Evolutionary conservation across 64 coral and sea anemone genomes (phyloP).

Genomic region (Acropora tenuis): DNA sequence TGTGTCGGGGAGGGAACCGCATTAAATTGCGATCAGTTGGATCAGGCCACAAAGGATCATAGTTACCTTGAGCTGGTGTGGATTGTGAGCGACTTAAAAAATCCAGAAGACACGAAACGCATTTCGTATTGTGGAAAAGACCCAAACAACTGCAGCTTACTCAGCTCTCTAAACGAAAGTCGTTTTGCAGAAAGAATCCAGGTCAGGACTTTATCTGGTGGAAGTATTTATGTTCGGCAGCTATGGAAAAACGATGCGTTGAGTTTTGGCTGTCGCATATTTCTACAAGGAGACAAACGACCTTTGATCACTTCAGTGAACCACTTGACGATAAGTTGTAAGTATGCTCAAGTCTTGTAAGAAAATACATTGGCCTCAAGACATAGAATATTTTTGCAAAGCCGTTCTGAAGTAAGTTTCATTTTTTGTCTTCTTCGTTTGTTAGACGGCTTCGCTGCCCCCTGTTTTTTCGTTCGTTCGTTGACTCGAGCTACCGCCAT

Average conservation of each 20-base stretch:
- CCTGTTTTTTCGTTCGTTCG: too few relatives aligned
- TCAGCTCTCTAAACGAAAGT: not conserved
- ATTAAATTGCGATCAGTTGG: too few relatives aligned
- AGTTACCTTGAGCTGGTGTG: not conserved
- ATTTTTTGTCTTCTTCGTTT: too few relatives aligned
- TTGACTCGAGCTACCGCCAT: too few relatives aligned
- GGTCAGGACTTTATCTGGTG: not conserved
- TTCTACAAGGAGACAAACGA: not conserved
- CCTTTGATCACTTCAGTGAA: not conserved
- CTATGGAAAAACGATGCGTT: not conserved
- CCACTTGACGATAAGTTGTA: not conserved
- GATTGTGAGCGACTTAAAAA: not conserved
- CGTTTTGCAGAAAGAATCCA: not conserved
- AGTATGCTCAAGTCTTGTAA: not conserved
- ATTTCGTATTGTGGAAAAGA: not conserved
- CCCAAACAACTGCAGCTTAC: not conserved
- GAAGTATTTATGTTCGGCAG: not conserved
- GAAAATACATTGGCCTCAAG: too few relatives aligned
- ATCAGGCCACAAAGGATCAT: too few relatives aligned
- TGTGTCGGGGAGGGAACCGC: too few relatives aligned
- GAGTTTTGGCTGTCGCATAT: not conserved
- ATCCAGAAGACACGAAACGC: not conserved
- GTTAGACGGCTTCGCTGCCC: too few relatives aligned
- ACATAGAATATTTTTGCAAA: too few relatives aligned
- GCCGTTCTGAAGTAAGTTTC: too few relatives aligned